Evolutionary conservation across 2,113 vertebrate species (phyloP), one percentile per base, ranked within the genome.

Genomic region (Pimephales promelas): DNA sequence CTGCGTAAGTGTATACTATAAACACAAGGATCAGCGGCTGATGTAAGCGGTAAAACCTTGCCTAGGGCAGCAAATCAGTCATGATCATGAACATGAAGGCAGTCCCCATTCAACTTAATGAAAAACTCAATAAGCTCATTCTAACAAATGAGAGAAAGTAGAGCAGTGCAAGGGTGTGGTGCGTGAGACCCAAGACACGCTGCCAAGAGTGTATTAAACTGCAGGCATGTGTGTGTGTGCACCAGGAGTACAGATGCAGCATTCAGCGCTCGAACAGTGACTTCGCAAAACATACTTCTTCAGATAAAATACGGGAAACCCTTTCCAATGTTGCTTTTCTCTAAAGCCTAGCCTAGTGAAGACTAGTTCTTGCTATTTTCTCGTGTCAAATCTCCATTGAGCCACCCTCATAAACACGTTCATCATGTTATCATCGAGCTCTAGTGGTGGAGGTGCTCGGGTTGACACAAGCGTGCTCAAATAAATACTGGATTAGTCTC

Each of bases 141-240:
- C 8, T 28, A 40, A 57, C 20, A 2, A 57, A 20, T 10, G 31
- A 28, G 7, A 43, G 56, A 79, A 79, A 61, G 76, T 79, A 20
- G 76, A 79, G 36, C 76, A 62, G 34, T 20, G 56, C 31, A 62
- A 45, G 76, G 76, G 56, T 79, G 76, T 79, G 76, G 76, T 79
- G 76, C 56, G 36, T 79, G 56, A 62, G 56, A 78, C 6, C 11
- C 10, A 26, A 40, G 20, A 26, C 75, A 1, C 3, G 14, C 76
- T 78, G 56, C 31, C n/a, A 61, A 45, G 36, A 26, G 34, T 28
- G 36, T 45, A 3, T 43, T 61, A 45, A 78, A 78, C n/a, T 61
- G 49, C 52, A 56, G 52, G 52, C 52, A 1, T 40, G 40, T 40
- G 40, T 40, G 40, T 40, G 40, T 40, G 36, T 40, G 54, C 9